Evolutionary conservation across 2,888 invertebrate genomes (phyloP).

Genomic region (Melangyna quadrimaculata): DNA sequence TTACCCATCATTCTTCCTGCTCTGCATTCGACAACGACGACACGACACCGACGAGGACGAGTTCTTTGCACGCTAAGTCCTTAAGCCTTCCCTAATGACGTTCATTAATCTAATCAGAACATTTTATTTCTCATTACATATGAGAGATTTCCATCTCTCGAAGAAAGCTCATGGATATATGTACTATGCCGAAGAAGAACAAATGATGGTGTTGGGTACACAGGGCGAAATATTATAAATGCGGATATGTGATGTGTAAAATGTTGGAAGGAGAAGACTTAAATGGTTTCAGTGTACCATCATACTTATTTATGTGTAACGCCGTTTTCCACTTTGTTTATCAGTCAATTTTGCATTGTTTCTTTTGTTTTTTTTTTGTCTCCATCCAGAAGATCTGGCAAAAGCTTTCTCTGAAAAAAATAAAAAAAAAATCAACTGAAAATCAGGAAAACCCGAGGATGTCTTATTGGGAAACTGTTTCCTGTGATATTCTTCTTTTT

Average conservation of each 20-base stretch:
- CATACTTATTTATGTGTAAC: neutral
- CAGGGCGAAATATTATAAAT: neutral
- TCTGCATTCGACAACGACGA: neutral
- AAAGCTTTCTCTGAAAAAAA: neutral
- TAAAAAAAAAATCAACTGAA: too few relatives aligned
- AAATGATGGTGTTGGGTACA: neutral
- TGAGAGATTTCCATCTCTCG: slow-evolving; percentile 32
- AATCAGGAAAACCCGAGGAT: neutral
- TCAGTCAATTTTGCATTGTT: slow-evolving; percentile 46
- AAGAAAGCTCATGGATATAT: too few relatives aligned
- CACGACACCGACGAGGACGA: too few relatives aligned
- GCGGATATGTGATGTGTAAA: neutral
- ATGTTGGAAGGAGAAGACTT: neutral
- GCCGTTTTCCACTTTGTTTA: slow-evolving; percentile 44
- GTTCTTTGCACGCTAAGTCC: neutral
- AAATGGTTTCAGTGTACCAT: slow-evolving; percentile 6
- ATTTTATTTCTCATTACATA: slow-evolving; percentile 60
- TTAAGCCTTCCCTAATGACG: slow-evolving; percentile 39
- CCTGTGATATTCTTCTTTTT: slow-evolving; percentile 12
- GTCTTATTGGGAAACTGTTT: slow-evolving; percentile 58
- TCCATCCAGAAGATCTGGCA: neutral
- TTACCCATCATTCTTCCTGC: neutral
- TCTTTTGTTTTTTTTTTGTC: neutral
- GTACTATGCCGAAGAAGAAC: too few relatives aligned
- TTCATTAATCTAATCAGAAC: slow-evolving; percentile 62